These are phyloP conservation scores for Urocitellus parryii DNA, from an alignment of 2,113 vertebrate genomes.

Conservation along the genomic window DNA sequence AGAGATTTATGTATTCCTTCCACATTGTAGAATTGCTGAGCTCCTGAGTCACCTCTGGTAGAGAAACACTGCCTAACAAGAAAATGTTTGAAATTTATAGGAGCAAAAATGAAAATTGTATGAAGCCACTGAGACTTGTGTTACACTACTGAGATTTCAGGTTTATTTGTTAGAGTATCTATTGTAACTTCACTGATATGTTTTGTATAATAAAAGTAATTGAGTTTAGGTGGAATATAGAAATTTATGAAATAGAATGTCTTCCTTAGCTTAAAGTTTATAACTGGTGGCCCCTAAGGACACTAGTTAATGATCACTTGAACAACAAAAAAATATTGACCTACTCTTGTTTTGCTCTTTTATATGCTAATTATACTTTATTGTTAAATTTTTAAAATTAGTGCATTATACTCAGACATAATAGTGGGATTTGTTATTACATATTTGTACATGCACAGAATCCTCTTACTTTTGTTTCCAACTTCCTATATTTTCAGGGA, in stretches of 20 bases:
- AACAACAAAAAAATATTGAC: not conserved
- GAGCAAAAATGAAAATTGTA: not conserved
- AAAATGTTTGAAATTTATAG: not conserved
- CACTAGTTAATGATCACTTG: not conserved
- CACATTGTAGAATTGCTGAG: not conserved
- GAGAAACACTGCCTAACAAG: not conserved
- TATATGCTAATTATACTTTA: too few species aligned
- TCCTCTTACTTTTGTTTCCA: not conserved
- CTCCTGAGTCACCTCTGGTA: not conserved
- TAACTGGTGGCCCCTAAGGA: not conserved
- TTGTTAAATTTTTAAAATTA: too few species aligned
- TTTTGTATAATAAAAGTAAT: slow-evolving; percentile 17
- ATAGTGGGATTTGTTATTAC: too few species aligned
- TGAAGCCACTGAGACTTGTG: slow-evolving; percentile 26
- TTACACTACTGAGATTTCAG: slow-evolving; percentile 37
- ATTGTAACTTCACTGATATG: not conserved
- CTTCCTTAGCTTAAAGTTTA: not conserved
- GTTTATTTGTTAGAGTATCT: slow-evolving; percentile 34
- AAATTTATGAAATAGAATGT: not conserved
- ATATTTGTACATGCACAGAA: too few species aligned
- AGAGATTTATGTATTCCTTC: not conserved
- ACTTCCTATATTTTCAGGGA: not conserved
- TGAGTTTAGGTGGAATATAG: not conserved
- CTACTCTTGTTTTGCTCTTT: not conserved
- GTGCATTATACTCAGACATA: too few species aligned